Evolutionary conservation across 2,888 invertebrate species (phyloP), one percentile per base, ranked within the genome.

Genomic region (Rotaria macrura): DNA sequence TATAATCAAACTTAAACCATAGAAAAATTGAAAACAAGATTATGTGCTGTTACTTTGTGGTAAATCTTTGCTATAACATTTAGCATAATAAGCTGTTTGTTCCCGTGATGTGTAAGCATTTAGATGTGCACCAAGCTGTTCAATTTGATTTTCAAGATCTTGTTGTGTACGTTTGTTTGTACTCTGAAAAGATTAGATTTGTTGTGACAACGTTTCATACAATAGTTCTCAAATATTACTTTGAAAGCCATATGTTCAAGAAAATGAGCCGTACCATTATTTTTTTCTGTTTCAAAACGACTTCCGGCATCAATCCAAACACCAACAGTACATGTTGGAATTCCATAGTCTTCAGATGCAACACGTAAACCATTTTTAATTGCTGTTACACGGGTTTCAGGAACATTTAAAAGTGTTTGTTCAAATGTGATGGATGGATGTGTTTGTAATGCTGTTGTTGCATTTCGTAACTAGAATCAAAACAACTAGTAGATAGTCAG

Each of bases 181-280:
- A 49, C 98, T 98, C 95, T 93, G 88, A 85, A 85, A n/a, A n/a
- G n/a, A n/a, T n/a, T n/a, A n/a, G n/a, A n/a, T n/a, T n/a, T n/a
- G n/a, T n/a, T n/a, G n/a, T n/a, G n/a, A n/a, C n/a, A n/a, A n/a
- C n/a, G n/a, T n/a, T n/a, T n/a, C n/a, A n/a, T n/a, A n/a, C n/a
- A n/a, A n/a, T n/a, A n/a, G n/a, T n/a, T 49, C 40, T 20, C 47
- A 55, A 23, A 20, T 72, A 34, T 84, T 57, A 85, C 94, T 92
- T 95, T 95, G 92, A 99, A 99, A 86, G 97, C 96, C 99, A 99
- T 99, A 92, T 99, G 99, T 92, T 99, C 99, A 91, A 99, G 93
- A 90, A 98, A 99, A 91, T 99, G 99, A 12, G 99, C 99, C 17
- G 96, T 96, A 87, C 99, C 99, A 92, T 99, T 99, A 91, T 96